Percentiles rank a stretch among this genome's conserved stretches.
These are phyloP conservation scores for Malacoctenus gilli DNA, from an alignment of 2,797 vertebrate genomes.

Conservation along the genomic window DNA sequence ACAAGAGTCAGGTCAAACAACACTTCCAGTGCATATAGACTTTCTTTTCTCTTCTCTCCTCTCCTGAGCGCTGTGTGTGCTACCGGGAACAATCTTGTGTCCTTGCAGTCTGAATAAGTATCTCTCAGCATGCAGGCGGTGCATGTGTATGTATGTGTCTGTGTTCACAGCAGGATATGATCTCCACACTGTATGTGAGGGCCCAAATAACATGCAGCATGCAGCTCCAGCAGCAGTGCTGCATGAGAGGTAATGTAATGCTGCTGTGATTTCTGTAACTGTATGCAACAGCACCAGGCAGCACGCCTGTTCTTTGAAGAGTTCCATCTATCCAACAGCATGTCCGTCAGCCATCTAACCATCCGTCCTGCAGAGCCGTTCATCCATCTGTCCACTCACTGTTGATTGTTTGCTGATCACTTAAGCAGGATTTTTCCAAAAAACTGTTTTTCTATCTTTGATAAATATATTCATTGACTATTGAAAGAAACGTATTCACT, in stretches of 20 bases:
- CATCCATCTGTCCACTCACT: too few species aligned
- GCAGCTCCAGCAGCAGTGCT: conserved; percentile 23
- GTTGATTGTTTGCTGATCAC: too few species aligned
- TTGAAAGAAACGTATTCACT: too few species aligned
- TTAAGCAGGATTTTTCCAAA: too few species aligned
- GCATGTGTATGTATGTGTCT: conserved; percentile 55
- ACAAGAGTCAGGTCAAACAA: conserved; percentile 11
- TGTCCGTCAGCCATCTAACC: too few species aligned
- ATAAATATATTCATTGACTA: too few species aligned
- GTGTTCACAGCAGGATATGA: conserved; percentile 64
- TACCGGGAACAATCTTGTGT: conserved; percentile 40
- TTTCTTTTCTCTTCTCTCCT: conserved; percentile 6
- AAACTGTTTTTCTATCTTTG: too few species aligned
- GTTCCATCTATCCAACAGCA: too few species aligned
- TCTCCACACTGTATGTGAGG: conserved; percentile 46
- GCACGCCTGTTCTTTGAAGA: too few species aligned
- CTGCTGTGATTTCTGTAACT: conserved; percentile 4
- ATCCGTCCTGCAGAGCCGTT: too few species aligned
- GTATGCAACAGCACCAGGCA: background rate
- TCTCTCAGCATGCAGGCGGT: conserved; percentile 54
- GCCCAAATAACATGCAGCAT: conserved; percentile 46
- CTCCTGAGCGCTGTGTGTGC: background rate
- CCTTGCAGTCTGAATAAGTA: conserved; percentile 48
- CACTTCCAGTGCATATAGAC: conserved; percentile 24
- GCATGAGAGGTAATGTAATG: conserved; percentile 18